phyloP scores from a whole-genome alignment of 2,797 vertebrate genomes.

The Argyrosomus regius region DNA sequence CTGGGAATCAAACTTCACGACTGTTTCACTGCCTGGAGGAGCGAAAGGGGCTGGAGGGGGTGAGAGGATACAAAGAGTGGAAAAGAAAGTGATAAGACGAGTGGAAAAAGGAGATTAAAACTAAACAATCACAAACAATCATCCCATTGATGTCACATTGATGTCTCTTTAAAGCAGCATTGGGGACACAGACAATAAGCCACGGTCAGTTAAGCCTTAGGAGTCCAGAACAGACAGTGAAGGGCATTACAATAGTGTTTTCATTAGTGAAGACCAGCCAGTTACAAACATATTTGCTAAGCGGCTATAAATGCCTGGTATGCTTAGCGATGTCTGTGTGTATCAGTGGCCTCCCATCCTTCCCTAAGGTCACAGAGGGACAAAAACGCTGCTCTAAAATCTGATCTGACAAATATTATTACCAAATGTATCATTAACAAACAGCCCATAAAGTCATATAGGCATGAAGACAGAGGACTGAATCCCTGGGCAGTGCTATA shows the following conservation, averaged over 20 bases:
- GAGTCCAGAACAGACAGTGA: slow-evolving; percentile 50
- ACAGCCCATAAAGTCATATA: slow-evolving; percentile 71
- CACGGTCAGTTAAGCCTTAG: slow-evolving; percentile 59
- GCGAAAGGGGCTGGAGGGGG: slow-evolving; percentile 90
- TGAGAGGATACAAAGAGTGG: slow-evolving; percentile 35
- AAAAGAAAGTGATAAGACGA: slow-evolving; percentile 49
- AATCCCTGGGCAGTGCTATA: slow-evolving; percentile 69
- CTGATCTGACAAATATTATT: slow-evolving; percentile 67
- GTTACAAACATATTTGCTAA: slow-evolving; percentile 66
- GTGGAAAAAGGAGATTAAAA: slow-evolving; percentile 58
- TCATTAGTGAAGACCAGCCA: slow-evolving; percentile 60
- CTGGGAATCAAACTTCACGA: slow-evolving; percentile 95
- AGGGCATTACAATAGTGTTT: slow-evolving; percentile 61
- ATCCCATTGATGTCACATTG: slow-evolving; percentile 64
- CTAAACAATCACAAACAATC: slow-evolving; percentile 56
- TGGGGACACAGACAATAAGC: slow-evolving; percentile 58
- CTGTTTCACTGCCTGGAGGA: slow-evolving; percentile 89
- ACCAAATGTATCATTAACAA: slow-evolving; percentile 73
- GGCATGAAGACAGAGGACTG: slow-evolving; percentile 63
- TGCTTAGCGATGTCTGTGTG: slow-evolving; percentile 53
- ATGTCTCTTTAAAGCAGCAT: slow-evolving; percentile 59
- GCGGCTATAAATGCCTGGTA: slow-evolving; percentile 68
- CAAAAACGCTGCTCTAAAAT: slow-evolving; percentile 59
- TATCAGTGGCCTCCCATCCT: slow-evolving; percentile 50
- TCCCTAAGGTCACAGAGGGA: slow-evolving; percentile 64